These are phyloP conservation scores for Charadrius vociferus DNA, from an alignment of 2,113 vertebrate species.

Conservation along the genomic window DNA sequence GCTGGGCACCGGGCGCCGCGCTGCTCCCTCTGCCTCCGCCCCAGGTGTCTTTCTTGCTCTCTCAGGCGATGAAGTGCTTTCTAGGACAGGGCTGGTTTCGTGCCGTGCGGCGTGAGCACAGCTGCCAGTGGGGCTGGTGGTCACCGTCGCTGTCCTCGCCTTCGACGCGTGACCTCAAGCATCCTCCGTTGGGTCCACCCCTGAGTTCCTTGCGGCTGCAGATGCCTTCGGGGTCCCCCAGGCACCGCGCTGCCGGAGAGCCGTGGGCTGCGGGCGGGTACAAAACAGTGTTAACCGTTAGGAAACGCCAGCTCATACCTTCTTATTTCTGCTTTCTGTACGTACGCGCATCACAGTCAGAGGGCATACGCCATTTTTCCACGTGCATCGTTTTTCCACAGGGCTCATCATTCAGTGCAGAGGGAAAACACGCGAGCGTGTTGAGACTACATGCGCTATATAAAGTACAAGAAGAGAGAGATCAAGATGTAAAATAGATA, in stretches of 20 bases:
- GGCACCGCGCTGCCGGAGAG: background rate
- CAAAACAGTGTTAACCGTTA: rapidly evolving
- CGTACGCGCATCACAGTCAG: rapidly evolving
- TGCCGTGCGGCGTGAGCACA: background rate
- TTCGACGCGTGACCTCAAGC: background rate
- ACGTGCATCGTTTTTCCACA: background rate
- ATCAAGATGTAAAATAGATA: background rate
- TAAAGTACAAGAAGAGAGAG: background rate
- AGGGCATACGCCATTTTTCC: background rate
- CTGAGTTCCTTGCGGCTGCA: background rate
- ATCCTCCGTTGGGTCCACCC: background rate
- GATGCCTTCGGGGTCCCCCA: background rate
- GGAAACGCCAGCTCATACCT: background rate
- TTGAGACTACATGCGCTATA: rapidly evolving
- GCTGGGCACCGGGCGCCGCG: background rate
- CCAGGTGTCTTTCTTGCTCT: background rate
- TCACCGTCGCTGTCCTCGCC: rapidly evolving
- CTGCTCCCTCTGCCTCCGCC: background rate
- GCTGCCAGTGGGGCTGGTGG: background rate
- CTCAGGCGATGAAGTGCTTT: background rate
- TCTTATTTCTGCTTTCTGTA: background rate
- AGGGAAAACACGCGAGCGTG: rapidly evolving
- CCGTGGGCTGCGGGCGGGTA: background rate
- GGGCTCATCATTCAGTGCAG: background rate
- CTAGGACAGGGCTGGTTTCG: background rate